Base-by-base conservation (phyloP, 2,888 invertebrate species). In the Spodoptera picta region DNA sequence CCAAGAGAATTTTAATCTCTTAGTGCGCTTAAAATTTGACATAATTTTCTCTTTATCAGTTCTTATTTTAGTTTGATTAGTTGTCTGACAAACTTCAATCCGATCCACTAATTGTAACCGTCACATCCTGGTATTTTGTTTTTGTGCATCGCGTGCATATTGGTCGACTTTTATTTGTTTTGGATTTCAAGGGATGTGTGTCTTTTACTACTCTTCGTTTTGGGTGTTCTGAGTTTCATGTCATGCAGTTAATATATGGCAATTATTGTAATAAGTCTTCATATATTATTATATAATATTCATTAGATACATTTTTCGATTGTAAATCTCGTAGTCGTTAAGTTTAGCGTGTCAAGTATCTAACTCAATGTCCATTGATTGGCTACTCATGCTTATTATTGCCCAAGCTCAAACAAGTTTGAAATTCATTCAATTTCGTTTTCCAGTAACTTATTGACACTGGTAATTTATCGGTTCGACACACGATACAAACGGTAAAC, bases 381-480 rank as follows among this genome's bases (percentile, higher is more conserved):
- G 56, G 49, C 63, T 52, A 58, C 46, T 59, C 24, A 19, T 60
- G 50, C 43, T 66, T 60, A 67, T 60, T 70, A 73, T 67, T 75
- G 62, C 62, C 27, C 27, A 70, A 63, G 45, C 12, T 11, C 46
- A 51, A 61, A 66, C 50, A 45, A 59, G 58, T 73, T 58, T 66
- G 41, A 31, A 60, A 63, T 62, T 52, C 62, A 73, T 61, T 63
- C 48, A 60, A 46, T 60, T 64, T 63, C 57, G 44, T 60, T 64
- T 48, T 56, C 42, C 12, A 52, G 46, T 31, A 23, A 47, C 66
- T 57, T 65, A 65, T 64, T 56, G 54, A 63, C 63, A 51, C 60
- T 60, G 14, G 43, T 61, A 66, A 73, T 75, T 63, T 69, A 77
- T 60, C 62, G 58, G 49, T 68, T 65, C 60, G 65, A 73, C 67